Base-by-base conservation (phyloP, 2,113 vertebrate species). In the Ivindomyrus marchei region DNA sequence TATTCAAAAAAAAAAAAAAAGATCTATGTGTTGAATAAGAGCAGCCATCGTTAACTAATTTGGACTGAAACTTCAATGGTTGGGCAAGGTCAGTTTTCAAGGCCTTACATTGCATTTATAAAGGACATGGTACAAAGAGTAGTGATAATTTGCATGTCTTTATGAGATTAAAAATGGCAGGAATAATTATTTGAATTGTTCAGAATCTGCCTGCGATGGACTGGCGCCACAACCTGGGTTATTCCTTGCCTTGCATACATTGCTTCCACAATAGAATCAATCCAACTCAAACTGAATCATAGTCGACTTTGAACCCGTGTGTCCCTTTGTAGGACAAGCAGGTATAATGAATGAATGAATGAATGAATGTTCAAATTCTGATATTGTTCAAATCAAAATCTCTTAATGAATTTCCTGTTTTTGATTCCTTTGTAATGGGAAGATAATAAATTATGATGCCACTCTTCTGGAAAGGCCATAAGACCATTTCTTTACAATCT, bases 1-100 rank as follows among this genome's bases (percentile, higher is more conserved):
- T 88, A 90, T 92, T 93, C 89, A 91, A 92, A 89, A 93, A 93
- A 94, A 94, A 94, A 94, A 36, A 93, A 94, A 94, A 94, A 17
- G 94, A 52, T 27, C 27, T 93, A 94, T 92, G 58, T 92, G 56
- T 91, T 91, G 89, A 92, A 93, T 94, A 94, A 91, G 50, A 88
- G 90, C 46, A 90, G 24, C 88, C 90, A 93, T 77, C 91, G 88
- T 56, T 56, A 3, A 74, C 13, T 42, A 62, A 70, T 91, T 89
- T 86, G 90, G 91, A 88, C 92, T 89, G 45, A 89, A n/a, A 88
- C 92, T 91, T 94, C 91, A 93, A 94, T 95, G 92, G 92, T 36
- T 91, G 93, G 17, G n/a, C 42, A 36, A 27, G 24, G 31, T 90
- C 90, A 92, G 91, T 92, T 93, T 95, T 91, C 91, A 74, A 88